Evolutionary conservation across 1,140 invertebrate genomes (phyloP).

Genomic region (Helicoverpa zea): DNA sequence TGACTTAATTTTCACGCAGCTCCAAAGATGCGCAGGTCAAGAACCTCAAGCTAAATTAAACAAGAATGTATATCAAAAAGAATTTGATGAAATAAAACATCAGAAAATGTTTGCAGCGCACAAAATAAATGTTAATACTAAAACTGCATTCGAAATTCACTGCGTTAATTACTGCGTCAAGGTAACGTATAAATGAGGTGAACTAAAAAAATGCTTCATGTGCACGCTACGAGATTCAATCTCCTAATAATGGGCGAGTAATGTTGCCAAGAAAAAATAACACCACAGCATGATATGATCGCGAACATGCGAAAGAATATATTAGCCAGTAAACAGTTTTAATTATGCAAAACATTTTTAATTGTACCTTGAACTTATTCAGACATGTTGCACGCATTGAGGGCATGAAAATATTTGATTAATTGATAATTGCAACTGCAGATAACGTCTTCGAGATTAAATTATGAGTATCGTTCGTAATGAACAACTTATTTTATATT

Average conservation of each 20-base stretch:
- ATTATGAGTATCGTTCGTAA: no score
- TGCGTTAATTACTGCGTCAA: slow-evolving; percentile 74
- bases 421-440: slow-evolving; percentile 22
- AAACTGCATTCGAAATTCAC: slow-evolving; percentile 53
- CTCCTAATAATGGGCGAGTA: slow-evolving; percentile 71
- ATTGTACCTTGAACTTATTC: slow-evolving; percentile 72
- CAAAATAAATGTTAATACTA: slow-evolving; percentile 41
- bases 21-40: slow-evolving; percentile 34
- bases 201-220: slow-evolving; percentile 72
- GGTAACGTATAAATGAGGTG: slow-evolving; percentile 53
- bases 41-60: slow-evolving; percentile 28
- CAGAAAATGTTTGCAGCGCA: slow-evolving; percentile 29
- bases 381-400: slow-evolving; percentile 51
- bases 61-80: slow-evolving; percentile 13
- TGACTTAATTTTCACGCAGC: slow-evolving; percentile 33
- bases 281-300: slow-evolving; percentile 66
- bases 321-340: slow-evolving; percentile 69
- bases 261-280: slow-evolving; percentile 63
- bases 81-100: slow-evolving; percentile 36
- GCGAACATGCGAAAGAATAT: slow-evolving; percentile 67
- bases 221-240: slow-evolving; percentile 73
- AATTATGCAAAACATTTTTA: slow-evolving; percentile 72
- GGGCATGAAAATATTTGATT: slow-evolving; percentile 45
- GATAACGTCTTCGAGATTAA: slow-evolving; percentile 18
- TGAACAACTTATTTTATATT: no score